These are phyloP conservation scores for Merops nubicus DNA, from an alignment of 2,113 vertebrate species.

Conservation along the genomic window DNA sequence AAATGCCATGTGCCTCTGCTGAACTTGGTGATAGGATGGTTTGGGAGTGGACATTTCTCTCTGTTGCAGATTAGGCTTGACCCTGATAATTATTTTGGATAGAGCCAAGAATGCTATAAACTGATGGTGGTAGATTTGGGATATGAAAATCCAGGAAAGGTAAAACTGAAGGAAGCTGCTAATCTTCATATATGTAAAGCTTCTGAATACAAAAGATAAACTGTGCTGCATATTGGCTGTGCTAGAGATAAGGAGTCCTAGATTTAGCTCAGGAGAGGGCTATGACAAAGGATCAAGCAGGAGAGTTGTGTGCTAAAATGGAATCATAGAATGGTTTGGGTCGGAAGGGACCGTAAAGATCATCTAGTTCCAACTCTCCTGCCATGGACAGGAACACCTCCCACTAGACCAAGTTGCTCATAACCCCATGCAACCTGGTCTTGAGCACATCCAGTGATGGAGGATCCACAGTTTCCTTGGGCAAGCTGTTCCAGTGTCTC, in stretches of 20 bases:
- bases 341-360: too few relatives aligned
- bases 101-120: neutral
- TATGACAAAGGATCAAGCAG: neutral
- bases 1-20: neutral
- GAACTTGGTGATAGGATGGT: neutral
- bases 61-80: neutral
- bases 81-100: neutral
- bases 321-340: too few relatives aligned
- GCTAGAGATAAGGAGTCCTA: neutral
- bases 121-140: neutral
- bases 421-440: too few relatives aligned
- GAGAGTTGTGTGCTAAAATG: neutral
- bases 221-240: neutral
- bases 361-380: too few relatives aligned
- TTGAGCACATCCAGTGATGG: too few relatives aligned
- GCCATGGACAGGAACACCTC: too few relatives aligned
- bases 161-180: neutral
- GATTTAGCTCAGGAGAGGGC: neutral
- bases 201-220: neutral
- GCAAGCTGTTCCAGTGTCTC: too few relatives aligned
- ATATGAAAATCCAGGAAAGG: neutral
- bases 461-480: too few relatives aligned
- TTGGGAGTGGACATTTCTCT: neutral
- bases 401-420: too few relatives aligned
- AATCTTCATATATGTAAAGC: neutral